Evolutionary conservation across 2,113 vertebrate genomes (phyloP), one percentile per base, ranked within the genome.

Genomic region (Phaethornis superciliosus): DNA sequence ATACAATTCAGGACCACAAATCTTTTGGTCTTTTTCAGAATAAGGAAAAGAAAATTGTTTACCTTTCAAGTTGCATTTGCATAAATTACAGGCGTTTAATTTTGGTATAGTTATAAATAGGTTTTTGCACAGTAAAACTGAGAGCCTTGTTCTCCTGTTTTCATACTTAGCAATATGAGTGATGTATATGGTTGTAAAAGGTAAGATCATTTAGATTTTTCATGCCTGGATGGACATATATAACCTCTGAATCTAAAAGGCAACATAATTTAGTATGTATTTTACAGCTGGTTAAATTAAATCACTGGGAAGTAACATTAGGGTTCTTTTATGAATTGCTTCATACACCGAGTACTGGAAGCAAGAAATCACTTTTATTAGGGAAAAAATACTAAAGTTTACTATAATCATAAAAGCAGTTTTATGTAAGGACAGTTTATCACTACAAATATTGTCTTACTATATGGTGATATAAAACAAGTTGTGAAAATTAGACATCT

Each of bases 271-370:
- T 90, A 88, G 46, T 90, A 78, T 78, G 59, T 62, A 64, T 90
- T 94, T 94, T 92, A 93, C 47, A 88, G 44, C 19, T 70, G 40
- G 72, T 70, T 88, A 90, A 93, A 88, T 91, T 85, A 93, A 93
- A 94, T 86, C 18, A 33, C 33, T 88, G 37, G 69, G 52, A 89
- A 77, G 32, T 47, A 64, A 67, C 30, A 55, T 78, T 83, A 77
- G 7, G 15, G 8, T 75, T 93, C 44, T 88, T 67, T 63, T 64
- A 78, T 32, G 12, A 88, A 60, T 75, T 90, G 18, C 47, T 88
- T 94, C 58, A 56, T 16, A 33, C 18, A 30, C 32, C 77, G 37
- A 62, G 26, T 63, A 67, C 16, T 81, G 18, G 22, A 83, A 91
- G 22, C 23, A 92, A 77, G 79, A 93, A 83, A 88, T 93, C 52